A percentile compares a stretch with the other conserved stretches of the same genome.
Evolutionary conservation across 2,113 vertebrate species (phyloP).

Genomic region (Delphinus delphis): DNA sequence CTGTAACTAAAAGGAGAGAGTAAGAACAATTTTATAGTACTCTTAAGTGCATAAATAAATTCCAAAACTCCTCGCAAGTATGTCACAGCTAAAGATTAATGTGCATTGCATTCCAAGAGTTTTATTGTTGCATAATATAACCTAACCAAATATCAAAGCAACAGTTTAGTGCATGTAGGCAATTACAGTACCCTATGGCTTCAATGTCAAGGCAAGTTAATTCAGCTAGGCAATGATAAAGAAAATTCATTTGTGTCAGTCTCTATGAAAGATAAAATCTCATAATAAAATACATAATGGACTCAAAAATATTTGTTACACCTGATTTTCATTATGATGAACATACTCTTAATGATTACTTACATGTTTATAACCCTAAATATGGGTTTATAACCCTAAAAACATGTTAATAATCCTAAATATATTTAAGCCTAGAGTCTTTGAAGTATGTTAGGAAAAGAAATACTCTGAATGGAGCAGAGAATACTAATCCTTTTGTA

Average conservation of each 20-base stretch:
- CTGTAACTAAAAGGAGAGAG: neutral
- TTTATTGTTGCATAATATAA: neutral
- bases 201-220: neutral
- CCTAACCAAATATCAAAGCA: neutral
- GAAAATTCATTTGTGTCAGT: neutral
- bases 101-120: neutral
- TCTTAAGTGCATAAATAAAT: neutral
- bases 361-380: neutral
- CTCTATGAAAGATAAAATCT: slow-evolving; percentile 26
- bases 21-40: neutral
- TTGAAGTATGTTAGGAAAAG: neutral
- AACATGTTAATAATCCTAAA: neutral
- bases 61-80: neutral
- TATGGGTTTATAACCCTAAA: neutral
- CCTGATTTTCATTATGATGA: slow-evolving; percentile 6
- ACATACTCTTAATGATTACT: neutral
- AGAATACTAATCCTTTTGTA: neutral
- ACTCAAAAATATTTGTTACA: neutral
- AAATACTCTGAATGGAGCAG: neutral
- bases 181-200: neutral
- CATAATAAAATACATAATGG: neutral
- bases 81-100: neutral
- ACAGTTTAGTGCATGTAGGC: neutral
- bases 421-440: neutral
- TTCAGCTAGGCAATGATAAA: neutral